These are phyloP conservation scores for Polyploca ridens DNA, from an alignment of 2,888 invertebrate genomes.

Conservation along the genomic window DNA sequence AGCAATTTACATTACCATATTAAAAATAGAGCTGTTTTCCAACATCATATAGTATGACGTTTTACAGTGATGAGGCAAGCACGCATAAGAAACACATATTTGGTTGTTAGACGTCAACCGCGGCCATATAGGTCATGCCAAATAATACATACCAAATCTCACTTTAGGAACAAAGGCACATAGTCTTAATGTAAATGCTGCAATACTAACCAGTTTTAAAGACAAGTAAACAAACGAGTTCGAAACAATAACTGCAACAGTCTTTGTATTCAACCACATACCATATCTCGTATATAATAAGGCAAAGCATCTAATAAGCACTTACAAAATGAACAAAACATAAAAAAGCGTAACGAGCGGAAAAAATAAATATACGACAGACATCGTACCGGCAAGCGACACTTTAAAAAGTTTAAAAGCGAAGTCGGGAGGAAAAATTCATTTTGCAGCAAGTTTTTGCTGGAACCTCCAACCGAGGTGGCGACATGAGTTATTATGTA, in stretches of 20 bases:
- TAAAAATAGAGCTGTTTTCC: no score
- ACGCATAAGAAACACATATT: no score
- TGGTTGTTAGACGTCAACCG: no score
- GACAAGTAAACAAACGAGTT: not conserved
- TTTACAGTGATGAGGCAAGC: no score
- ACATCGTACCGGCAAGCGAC: slow-evolving; percentile 27
- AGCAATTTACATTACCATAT: no score
- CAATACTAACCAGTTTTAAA: not conserved
- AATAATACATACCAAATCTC: not conserved
- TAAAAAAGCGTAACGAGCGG: slow-evolving; percentile 13
- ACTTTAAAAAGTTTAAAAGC: slow-evolving; percentile 34
- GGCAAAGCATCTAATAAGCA: slow-evolving; percentile 12
- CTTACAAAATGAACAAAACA: slow-evolving; percentile 14
- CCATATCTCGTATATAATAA: slow-evolving; percentile 5
- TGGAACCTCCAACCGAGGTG: slow-evolving; percentile 13
- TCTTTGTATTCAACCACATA: slow-evolving; percentile 1
- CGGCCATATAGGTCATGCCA: not conserved
- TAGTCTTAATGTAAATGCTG: not conserved
- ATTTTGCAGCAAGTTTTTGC: slow-evolving; percentile 34
- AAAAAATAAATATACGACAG: slow-evolving; percentile 20
- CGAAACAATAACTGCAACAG: slow-evolving; percentile 8
- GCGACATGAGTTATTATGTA: slow-evolving; percentile 39
- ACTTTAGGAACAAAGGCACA: not conserved
- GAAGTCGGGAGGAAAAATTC: slow-evolving; percentile 27
- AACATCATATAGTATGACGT: no score